Evolutionary conservation across 2,888 invertebrate species (phyloP).

Genomic region (Liopterus haemorrhoidalis): DNA sequence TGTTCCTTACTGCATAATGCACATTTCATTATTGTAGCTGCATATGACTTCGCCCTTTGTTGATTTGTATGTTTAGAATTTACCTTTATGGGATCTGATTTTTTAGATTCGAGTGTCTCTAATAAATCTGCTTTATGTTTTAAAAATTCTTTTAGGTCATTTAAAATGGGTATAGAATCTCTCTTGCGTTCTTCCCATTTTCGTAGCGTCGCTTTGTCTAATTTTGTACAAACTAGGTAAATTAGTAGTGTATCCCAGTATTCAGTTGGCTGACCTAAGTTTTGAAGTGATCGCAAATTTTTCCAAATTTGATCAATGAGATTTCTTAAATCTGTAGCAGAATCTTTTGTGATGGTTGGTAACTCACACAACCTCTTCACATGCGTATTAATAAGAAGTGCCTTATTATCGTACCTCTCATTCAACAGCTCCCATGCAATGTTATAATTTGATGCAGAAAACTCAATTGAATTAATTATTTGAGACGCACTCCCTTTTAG

Average conservation of each 20-base stretch:
- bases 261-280: conserved; percentile 24
- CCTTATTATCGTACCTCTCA: conserved; percentile 24
- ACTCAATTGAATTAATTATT: conserved; percentile 4
- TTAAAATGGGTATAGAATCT: too few species aligned
- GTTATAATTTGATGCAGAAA: conserved; percentile 11
- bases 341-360: conserved; percentile 15
- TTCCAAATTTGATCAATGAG: conserved; percentile 24
- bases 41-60: too few species aligned
- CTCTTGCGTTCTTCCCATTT: too few species aligned
- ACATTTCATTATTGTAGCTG: too few species aligned
- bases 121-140: too few species aligned
- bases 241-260: conserved; percentile 29
- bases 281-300: conserved; percentile 27
- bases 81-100: too few species aligned
- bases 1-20: too few species aligned
- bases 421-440: conserved; percentile 9
- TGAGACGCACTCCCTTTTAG: conserved; percentile 9
- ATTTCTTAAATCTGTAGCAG: conserved; percentile 14
- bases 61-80: too few species aligned
- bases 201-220: too few species aligned
- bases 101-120: too few species aligned
- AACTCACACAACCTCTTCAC: conserved; percentile 24
- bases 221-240: conserved; percentile 23
- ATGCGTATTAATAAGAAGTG: conserved; percentile 24
- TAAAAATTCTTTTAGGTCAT: too few species aligned